Evolutionary conservation across 2,113 vertebrate species (phyloP), one percentile per base, ranked within the genome.

Genomic region (Polypterus senegalus): DNA sequence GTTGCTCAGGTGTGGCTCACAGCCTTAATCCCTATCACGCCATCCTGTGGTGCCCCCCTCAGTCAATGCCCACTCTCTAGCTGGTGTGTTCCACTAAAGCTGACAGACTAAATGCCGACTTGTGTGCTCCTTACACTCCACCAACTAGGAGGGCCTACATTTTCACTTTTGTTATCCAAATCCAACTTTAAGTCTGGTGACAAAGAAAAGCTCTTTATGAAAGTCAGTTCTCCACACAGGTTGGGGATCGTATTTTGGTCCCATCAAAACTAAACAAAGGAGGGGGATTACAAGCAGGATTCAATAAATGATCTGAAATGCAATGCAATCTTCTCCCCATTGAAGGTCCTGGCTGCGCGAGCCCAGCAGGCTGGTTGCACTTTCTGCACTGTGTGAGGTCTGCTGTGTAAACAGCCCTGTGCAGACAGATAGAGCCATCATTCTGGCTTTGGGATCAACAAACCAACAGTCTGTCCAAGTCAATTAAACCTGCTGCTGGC

Each of bases 271-370:
- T 79, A 89, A 83, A 88, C 85, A 77, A 84, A 85, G 86, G 27
- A 27, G 27, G 27, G 27, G 27, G 83, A 88, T 88, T 87, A 27
- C 27, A 86, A 83, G 84, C 77, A 87, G 77, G 88, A 91, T 86
- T 88, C 87, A 91, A 89, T 91, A 92, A 94, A 92, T 93, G 91
- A 91, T 88, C 86, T 89, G 82, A 87, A 92, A 89, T 91, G 86
- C 89, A 92, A 86, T 87, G 83, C 79, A 85, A 79, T 83, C 83
- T 91, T 92, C 89, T 90, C 85, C 80, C 87, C 83, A 86, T 77
- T 84, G 82, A 83, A 83, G 80, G 74, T 84, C 65, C 73, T 76
- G 70, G 81, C 79, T 77, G 83, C 79, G 83, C 77, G 62, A 67
- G 76, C 76, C 78, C 83, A 84, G 80, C 77, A 77, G 77, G 75